These are phyloP conservation scores for Tromatobia lineatoria DNA, from an alignment of 2,888 invertebrate genomes.

Conservation along the genomic window DNA sequence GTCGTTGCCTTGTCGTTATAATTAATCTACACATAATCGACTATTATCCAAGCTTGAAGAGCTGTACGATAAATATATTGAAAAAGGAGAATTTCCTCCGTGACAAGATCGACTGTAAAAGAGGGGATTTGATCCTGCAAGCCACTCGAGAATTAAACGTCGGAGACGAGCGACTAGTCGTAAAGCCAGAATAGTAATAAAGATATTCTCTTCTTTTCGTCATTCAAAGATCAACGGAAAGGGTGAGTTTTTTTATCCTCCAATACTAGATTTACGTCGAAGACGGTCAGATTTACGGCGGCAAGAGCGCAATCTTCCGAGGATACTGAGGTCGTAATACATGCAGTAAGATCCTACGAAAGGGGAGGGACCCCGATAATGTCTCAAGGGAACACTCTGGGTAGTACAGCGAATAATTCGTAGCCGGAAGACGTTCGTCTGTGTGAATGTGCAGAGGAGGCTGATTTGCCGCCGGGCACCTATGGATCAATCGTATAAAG, in stretches of 20 bases:
- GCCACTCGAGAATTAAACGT: constrained; percentile 60
- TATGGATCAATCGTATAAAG: constrained; percentile 2
- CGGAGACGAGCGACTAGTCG: constrained; percentile 32
- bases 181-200: constrained; percentile 37
- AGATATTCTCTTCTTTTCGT: constrained; percentile 20
- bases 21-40: not conserved
- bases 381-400: constrained; percentile 11
- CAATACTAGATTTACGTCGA: constrained; percentile 13
- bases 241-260: constrained; percentile 29
- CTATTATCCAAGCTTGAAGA: not conserved
- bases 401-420: constrained; percentile 17
- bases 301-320: not conserved
- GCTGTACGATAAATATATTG: not conserved
- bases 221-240: constrained; percentile 42
- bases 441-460: not conserved
- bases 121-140: not conserved
- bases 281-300: constrained; percentile 42
- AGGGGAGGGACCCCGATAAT: constrained; percentile 7
- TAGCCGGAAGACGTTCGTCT: not conserved
- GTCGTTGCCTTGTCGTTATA: not conserved
- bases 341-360: constrained; percentile 20
- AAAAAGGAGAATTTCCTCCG: not conserved
- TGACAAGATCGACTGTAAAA: not conserved
- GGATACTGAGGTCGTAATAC: not conserved
- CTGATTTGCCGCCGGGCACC: not conserved